Conservation (phyloP, 2,797 vertebrate genomes). For the Todus mexicanus region DNA sequence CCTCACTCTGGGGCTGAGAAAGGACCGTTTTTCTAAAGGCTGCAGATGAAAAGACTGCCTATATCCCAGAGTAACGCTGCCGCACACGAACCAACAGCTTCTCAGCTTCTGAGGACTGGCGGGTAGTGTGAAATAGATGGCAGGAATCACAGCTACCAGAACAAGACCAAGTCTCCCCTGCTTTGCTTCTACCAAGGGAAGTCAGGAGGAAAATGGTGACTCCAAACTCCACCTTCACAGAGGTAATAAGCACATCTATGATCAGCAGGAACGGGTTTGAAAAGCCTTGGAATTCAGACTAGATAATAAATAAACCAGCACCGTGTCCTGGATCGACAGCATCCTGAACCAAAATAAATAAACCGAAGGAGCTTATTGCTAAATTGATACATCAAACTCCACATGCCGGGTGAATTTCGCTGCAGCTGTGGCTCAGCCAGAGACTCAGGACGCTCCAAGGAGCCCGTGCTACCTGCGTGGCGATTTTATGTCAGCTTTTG, state of each 20-base stretch:
- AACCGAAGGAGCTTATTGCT: not conserved
- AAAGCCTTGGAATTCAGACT: not conserved
- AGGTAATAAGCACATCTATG: not conserved
- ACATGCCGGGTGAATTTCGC: not conserved
- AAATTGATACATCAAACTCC: not conserved
- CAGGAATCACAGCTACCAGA: too few relatives aligned
- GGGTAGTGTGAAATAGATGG: too few relatives aligned
- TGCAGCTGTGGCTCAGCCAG: not conserved
- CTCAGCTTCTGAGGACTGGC: not conserved
- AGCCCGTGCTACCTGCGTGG: not conserved
- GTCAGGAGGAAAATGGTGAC: not conserved
- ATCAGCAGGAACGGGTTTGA: not conserved
- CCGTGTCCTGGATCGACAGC: not conserved
- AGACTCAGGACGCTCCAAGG: not conserved
- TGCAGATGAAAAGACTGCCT: not conserved
- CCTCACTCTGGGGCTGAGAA: not conserved
- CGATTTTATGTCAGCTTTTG: conserved; percentile 11
- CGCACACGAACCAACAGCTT: not conserved
- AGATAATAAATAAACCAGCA: not conserved
- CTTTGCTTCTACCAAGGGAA: not conserved
- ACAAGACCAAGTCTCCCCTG: not conserved
- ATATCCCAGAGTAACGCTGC: not conserved
- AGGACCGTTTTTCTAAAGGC: accelerated
- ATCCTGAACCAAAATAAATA: not conserved
- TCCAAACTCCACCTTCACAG: not conserved